Conservation (phyloP, 2,113 vertebrate species). For the Ornithorhynchus anatinus region DNA sequence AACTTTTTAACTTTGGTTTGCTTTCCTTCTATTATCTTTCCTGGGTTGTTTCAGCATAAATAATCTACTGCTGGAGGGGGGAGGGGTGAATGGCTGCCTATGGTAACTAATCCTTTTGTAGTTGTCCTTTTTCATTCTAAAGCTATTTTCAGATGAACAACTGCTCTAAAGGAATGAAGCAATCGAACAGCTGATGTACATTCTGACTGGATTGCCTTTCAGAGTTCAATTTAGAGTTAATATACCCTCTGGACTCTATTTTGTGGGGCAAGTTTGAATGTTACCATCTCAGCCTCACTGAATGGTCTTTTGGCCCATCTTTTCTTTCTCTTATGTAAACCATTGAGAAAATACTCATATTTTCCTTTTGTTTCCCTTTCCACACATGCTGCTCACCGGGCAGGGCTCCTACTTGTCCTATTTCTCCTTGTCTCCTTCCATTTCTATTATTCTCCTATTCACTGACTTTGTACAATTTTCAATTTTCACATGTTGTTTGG, state of each 20-base stretch:
- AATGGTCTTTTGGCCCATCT: neutral
- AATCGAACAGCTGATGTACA: slow-evolving; percentile 87
- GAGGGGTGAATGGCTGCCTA: slow-evolving; percentile 72
- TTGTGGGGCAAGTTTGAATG: neutral
- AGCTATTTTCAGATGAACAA: slow-evolving; percentile 91
- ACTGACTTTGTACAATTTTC: too few species aligned
- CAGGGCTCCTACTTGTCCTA: too few species aligned
- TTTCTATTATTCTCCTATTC: too few species aligned
- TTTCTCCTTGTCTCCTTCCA: too few species aligned
- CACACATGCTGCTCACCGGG: neutral
- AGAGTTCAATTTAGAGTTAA: slow-evolving; percentile 73
- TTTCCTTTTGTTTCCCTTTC: neutral
- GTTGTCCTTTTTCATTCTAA: slow-evolving; percentile 80
- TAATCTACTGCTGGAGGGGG: slow-evolving; percentile 60
- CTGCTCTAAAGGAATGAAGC: slow-evolving; percentile 81
- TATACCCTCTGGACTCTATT: neutral
- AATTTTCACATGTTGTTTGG: too few species aligned
- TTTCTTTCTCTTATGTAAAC: neutral
- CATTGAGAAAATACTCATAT: neutral
- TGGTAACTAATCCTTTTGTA: slow-evolving; percentile 87
- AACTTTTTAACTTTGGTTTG: slow-evolving; percentile 52
- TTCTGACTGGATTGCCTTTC: slow-evolving; percentile 77
- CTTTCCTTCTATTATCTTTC: slow-evolving; percentile 52
- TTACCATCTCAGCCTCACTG: neutral
- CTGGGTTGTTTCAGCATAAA: slow-evolving; percentile 73